Evolutionary conservation across 2,888 invertebrate species (phyloP).

Genomic region (Deilephila porcellus): DNA sequence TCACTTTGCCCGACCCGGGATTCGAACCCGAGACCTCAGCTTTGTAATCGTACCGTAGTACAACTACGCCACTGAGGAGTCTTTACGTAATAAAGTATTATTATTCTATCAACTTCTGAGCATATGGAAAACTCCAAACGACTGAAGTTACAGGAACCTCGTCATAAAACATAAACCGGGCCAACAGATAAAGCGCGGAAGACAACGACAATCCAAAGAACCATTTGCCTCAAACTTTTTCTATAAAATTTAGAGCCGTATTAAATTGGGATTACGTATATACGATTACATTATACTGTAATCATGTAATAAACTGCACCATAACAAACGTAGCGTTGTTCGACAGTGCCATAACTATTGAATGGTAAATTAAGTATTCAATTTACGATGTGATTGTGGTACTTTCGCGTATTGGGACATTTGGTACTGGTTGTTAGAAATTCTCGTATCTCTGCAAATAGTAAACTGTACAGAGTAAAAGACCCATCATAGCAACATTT

Average conservation of each 20-base stretch:
- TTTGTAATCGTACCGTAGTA: too few relatives aligned
- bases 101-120: not conserved
- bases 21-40: too few relatives aligned
- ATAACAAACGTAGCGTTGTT: not conserved
- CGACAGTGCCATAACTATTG: not conserved
- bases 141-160: not conserved
- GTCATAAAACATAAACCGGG: conserved; percentile 2
- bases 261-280: not conserved
- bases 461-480: too few relatives aligned
- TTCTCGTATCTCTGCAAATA: too few relatives aligned
- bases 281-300: not conserved
- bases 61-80: too few relatives aligned
- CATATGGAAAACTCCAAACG: not conserved
- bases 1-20: too few relatives aligned
- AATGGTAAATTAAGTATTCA: not conserved
- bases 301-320: not conserved
- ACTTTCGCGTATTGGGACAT: not conserved
- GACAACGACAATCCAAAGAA: not conserved
- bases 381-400: not conserved
- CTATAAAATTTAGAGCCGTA: conserved; percentile 49
- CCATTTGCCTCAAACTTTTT: conserved; percentile 26
- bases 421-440: not conserved
- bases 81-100: not conserved
- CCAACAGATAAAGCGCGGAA: not conserved
- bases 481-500: too few relatives aligned